These are phyloP conservation scores for Conomelus anceps DNA, from an alignment of 2,888 invertebrate species.

Conservation along the genomic window DNA sequence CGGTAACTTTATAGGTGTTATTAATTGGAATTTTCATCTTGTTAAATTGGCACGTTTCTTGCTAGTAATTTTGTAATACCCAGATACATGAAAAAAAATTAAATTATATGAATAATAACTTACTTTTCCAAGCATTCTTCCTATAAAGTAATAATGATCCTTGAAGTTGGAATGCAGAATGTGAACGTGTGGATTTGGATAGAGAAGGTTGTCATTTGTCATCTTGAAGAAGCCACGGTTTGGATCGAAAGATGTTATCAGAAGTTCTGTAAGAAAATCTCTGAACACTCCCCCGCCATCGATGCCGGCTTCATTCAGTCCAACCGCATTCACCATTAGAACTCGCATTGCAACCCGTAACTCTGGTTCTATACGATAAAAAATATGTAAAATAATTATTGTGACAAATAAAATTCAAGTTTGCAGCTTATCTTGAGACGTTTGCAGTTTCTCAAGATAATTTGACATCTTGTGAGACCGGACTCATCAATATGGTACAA, in stretches of 20 bases:
- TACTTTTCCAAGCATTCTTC: constrained; percentile 87
- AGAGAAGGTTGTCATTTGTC: constrained; percentile 87
- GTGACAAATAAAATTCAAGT: too few relatives aligned
- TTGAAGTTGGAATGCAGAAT: constrained; percentile 77
- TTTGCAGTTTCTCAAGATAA: too few relatives aligned
- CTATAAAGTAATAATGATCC: constrained; percentile 90
- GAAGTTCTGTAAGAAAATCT: constrained; percentile 87
- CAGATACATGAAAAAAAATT: background rate
- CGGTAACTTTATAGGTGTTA: too few relatives aligned
- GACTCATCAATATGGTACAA: too few relatives aligned
- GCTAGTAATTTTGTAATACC: background rate
- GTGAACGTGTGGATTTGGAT: constrained; percentile 91
- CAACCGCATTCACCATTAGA: constrained; percentile 82
- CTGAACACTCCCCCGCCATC: constrained; percentile 96
- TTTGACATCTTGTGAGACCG: too few relatives aligned
- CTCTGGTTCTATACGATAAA: constrained; percentile 62
- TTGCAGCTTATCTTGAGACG: too few relatives aligned
- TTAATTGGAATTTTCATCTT: too few relatives aligned
- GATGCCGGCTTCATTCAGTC: constrained; percentile 90
- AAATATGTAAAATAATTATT: background rate
- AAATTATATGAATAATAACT: constrained; percentile 14
- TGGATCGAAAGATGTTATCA: constrained; percentile 94
- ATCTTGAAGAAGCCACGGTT: constrained; percentile 87
- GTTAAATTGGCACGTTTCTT: too few relatives aligned
- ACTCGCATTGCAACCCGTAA: constrained; percentile 78